Conservation (phyloP, 2,888 invertebrate species). For the Idaea aversata region DNA sequence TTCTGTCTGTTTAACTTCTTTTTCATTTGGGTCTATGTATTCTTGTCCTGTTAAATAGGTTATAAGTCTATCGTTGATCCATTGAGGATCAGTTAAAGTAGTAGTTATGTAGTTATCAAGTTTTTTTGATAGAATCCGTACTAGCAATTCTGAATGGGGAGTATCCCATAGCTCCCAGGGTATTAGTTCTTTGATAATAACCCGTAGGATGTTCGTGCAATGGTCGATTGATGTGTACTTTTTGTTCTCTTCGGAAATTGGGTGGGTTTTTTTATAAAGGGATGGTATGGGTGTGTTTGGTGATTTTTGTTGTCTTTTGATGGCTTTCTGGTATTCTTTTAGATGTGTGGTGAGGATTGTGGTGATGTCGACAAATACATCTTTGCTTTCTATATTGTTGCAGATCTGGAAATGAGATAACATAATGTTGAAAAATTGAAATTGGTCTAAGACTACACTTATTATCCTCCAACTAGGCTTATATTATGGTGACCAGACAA, state of each 20-base stretch:
- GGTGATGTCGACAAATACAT: conserved; percentile 66
- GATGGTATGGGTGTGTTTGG: conserved; percentile 64
- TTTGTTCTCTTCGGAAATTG: conserved; percentile 51
- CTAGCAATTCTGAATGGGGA: conserved; percentile 82
- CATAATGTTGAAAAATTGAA: not conserved
- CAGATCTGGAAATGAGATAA: conserved; percentile 52
- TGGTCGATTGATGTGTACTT: conserved; percentile 75
- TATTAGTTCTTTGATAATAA: conserved; percentile 81
- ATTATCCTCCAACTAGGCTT: not conserved
- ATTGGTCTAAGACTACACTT: not conserved
- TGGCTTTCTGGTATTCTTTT: conserved; percentile 82
- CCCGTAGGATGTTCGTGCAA: conserved; percentile 80
- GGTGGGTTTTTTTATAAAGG: conserved; percentile 71
- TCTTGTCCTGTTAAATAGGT: conserved; percentile 47
- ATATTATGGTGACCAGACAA: not conserved
- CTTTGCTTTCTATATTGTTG: conserved; percentile 69
- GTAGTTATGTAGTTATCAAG: conserved; percentile 73
- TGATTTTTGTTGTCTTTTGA: conserved; percentile 79
- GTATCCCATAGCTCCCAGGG: conserved; percentile 86
- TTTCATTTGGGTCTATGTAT: conserved; percentile 16
- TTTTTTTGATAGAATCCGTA: conserved; percentile 82
- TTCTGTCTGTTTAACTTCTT: conserved; percentile 18
- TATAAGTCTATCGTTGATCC: conserved; percentile 69
- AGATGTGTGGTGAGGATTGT: conserved; percentile 81
- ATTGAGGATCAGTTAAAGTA: conserved; percentile 73